A percentile compares a stretch with the other conserved stretches of the same genome.
Conservation (phyloP, 2,888 invertebrate species). For the Apodemia mormo region DNA sequence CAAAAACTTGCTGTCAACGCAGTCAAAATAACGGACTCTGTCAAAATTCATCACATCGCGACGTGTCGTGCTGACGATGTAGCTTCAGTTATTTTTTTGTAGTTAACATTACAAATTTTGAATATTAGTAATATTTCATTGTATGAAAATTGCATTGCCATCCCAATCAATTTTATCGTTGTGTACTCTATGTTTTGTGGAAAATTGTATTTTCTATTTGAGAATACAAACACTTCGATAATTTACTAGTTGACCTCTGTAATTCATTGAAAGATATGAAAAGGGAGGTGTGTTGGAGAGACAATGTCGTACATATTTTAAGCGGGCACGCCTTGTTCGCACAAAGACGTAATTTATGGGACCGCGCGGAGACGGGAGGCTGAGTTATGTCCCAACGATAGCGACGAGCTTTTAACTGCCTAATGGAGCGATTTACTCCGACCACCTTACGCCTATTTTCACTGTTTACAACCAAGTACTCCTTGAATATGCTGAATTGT, state of each 20-base stretch:
- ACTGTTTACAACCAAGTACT: slow-evolving; percentile 58
- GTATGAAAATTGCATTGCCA: too few relatives aligned
- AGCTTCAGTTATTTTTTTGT: too few relatives aligned
- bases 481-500: slow-evolving; percentile 40
- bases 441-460: slow-evolving; percentile 70
- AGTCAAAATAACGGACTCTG: too few relatives aligned
- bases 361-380: slow-evolving; percentile 76
- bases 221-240: neutral
- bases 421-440: slow-evolving; percentile 80
- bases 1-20: too few relatives aligned
- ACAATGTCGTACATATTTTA: slow-evolving; percentile 81
- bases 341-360: slow-evolving; percentile 80
- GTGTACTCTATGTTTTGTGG: too few relatives aligned
- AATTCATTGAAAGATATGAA: slow-evolving; percentile 67
- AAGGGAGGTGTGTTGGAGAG: slow-evolving; percentile 67
- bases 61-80: too few relatives aligned
- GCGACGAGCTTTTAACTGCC: slow-evolving; percentile 81
- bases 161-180: too few relatives aligned
- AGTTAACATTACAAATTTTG: too few relatives aligned
- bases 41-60: too few relatives aligned
- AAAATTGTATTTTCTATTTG: neutral
- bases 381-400: slow-evolving; percentile 80
- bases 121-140: too few relatives aligned
- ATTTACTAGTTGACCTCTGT: slow-evolving; percentile 40
- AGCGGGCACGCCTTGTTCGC: slow-evolving; percentile 76